Evolutionary conservation across 1,140 invertebrate species (phyloP), one percentile per base, ranked within the genome.

Genomic region (Bombus pascuorum): DNA sequence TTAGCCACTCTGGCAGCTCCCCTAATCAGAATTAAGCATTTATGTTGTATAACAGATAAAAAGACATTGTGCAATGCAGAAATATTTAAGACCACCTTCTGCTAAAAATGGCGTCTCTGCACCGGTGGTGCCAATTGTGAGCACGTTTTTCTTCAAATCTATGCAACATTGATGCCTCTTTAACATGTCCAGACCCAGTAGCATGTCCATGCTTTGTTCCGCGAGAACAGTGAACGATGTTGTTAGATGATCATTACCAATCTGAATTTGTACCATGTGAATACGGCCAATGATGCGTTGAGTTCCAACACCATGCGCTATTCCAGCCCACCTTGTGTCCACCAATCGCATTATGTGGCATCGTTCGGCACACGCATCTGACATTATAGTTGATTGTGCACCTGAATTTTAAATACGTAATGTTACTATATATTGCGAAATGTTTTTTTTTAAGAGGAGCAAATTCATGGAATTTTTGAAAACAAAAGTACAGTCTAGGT

Each of bases 201-300:
- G 95, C 98, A 99, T 99, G 92, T 99, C 99, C 98, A 99, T 99
- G 8, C 98, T 98, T 94, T 99, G 99, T 88, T 99, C 98, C 94
- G 99, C 98, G 37, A 99, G 95, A n/a, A 99, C 98, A 42, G 98
- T 99, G 95, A 99, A 99, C 10, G 99, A 99, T 3, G 98, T 99
- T 4, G 98, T 98, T 18, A 99, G 95, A 95, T 98, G 99, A 93
- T 98, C 98, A 88, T 97, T 97, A 88, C 98, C 98, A 87, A 99
- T 99, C 95, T 99, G 98, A 93, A 99, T 98, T 95, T 99, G 98
- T 81, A 98, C 98, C 97, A 99, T 98, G 93, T 99, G 99, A 90
- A 99, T 98, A 66, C 99, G 96, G 3, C 99, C 99, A 81, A 99
- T 97, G 91, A 99, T 99, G 91, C 97, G 97, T 95, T 99, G 99